Percentiles rank a stretch among this genome's conserved stretches.
phyloP scores from a whole-genome alignment of 2,797 vertebrate genomes.

The Leptatherina wallacei region DNA sequence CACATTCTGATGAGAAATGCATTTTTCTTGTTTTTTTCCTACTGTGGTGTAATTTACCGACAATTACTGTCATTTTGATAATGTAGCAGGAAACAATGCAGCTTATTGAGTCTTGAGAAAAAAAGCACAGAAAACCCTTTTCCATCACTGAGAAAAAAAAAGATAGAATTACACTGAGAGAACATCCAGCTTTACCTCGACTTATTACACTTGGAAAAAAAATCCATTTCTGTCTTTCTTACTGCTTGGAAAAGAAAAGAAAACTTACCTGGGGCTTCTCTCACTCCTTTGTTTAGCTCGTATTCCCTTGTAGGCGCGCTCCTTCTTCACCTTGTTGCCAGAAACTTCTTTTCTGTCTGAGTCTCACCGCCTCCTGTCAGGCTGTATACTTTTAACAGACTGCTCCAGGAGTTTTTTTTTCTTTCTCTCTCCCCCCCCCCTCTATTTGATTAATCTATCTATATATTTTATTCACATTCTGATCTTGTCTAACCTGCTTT shows the following conservation, averaged over 20 bases:
- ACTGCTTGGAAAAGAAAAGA: constrained; percentile 23
- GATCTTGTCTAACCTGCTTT: constrained; percentile 39
- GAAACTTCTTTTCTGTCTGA: constrained; percentile 39
- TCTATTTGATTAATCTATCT: constrained; percentile 55
- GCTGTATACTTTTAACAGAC: constrained; percentile 24
- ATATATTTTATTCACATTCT: constrained; percentile 47
- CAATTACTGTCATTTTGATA: constrained; percentile 38
- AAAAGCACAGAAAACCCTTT: constrained; percentile 28
- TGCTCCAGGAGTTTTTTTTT: constrained; percentile 24
- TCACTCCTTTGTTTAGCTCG: constrained; percentile 43
- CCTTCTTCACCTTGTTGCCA: constrained; percentile 47
- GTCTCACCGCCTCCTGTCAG: constrained; percentile 45
- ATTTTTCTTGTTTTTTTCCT: constrained; percentile 3
- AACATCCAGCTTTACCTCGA: constrained; percentile 46
- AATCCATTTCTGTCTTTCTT: constrained; percentile 38
- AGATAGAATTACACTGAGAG: constrained; percentile 55
- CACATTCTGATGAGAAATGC: constrained; percentile 7
- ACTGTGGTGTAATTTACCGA: constrained; percentile 34
- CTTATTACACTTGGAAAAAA: constrained; percentile 48
- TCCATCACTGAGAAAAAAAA: constrained; percentile 54
- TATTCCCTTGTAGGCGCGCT: constrained; percentile 45
- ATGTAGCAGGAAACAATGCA: constrained; percentile 49
- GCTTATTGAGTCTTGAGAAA: constrained; percentile 50
- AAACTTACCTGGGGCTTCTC: constrained; percentile 66
- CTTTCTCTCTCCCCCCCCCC: constrained; percentile 17